Evolutionary conservation across 2,888 invertebrate species (phyloP).

Genomic region (Chalcosyrphus nemorum): DNA sequence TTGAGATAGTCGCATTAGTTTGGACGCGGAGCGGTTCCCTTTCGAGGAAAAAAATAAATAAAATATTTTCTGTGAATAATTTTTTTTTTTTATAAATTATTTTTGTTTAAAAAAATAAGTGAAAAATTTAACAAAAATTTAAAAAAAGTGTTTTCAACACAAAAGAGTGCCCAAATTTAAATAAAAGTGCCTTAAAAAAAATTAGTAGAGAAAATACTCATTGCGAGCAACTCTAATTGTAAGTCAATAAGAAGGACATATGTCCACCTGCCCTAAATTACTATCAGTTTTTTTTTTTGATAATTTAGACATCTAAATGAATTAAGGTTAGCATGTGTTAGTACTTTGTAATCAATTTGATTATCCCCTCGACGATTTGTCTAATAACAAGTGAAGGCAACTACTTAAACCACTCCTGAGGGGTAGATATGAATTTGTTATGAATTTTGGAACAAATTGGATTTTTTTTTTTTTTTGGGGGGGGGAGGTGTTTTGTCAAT

Average conservation of each 20-base stretch:
- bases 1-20: slow-evolving; percentile 40
- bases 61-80: neutral
- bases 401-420: neutral
- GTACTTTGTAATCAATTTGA: neutral
- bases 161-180: neutral
- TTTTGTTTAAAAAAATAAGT: neutral
- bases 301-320: neutral
- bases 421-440: slow-evolving; percentile 5
- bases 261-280: neutral
- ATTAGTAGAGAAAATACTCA: no score
- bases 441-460: slow-evolving; percentile 4
- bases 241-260: no score
- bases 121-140: neutral
- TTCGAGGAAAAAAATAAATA: neutral
- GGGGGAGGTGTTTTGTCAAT: slow-evolving; percentile 25
- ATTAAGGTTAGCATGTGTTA: neutral
- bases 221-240: neutral
- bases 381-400: neutral
- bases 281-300: neutral
- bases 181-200: neutral
- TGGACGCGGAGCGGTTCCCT: slow-evolving; percentile 36
- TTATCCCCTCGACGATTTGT: slow-evolving; percentile 4
- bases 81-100: neutral
- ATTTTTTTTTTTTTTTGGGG: slow-evolving; percentile 4
- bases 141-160: slow-evolving; percentile 1